phyloP scores from a whole-genome alignment of 2,797 vertebrate species.

The Spinus pinus region DNA sequence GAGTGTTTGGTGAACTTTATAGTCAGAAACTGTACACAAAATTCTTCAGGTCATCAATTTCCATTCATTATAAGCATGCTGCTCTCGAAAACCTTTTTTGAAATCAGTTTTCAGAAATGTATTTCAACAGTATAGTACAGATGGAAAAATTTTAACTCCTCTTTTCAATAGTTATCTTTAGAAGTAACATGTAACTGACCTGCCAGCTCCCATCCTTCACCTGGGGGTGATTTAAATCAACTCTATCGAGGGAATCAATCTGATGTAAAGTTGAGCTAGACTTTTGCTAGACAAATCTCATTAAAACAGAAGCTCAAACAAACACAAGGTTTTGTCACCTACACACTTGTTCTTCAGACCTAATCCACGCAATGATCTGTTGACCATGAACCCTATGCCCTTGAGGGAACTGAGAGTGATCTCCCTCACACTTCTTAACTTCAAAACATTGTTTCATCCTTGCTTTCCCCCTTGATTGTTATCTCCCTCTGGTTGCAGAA shows the following conservation, averaged over 20 bases:
- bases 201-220: neutral
- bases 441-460: neutral
- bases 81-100: neutral
- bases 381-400: neutral
- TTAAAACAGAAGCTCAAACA: slow-evolving; percentile 20
- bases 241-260: neutral
- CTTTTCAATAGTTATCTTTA: neutral
- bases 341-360: neutral
- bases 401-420: neutral
- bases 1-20: slow-evolving; percentile 34
- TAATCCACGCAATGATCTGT: neutral
- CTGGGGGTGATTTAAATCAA: neutral
- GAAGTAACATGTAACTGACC: neutral
- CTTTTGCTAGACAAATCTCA: neutral
- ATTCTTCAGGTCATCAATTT: slow-evolving; percentile 2
- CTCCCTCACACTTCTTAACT: neutral
- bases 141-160: neutral
- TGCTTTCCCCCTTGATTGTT: neutral
- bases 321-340: neutral
- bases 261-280: neutral
- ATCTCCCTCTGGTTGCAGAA: neutral
- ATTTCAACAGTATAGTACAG: neutral
- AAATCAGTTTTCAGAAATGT: neutral
- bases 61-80: neutral
- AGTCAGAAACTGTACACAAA: slow-evolving; percentile 15